phyloP scores from a whole-genome alignment of 2,113 vertebrate species.

The Indicator indicator region DNA sequence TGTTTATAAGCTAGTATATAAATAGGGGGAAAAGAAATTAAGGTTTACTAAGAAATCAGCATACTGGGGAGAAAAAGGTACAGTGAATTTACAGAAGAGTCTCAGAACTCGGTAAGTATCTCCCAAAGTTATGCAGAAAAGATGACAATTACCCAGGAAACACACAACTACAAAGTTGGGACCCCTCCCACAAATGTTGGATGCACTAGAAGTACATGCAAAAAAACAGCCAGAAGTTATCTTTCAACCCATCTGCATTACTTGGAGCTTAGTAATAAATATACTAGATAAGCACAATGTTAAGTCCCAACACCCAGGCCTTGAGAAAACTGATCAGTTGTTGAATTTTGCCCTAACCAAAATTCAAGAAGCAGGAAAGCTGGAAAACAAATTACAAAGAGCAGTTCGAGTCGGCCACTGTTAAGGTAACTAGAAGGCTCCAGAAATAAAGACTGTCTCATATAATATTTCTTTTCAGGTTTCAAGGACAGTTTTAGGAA shows the following conservation, averaged over 20 bases:
- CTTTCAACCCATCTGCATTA: neutral
- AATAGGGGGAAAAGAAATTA: neutral
- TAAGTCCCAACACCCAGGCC: neutral
- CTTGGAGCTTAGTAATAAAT: neutral
- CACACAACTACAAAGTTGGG: neutral
- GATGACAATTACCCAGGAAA: neutral
- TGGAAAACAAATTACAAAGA: neutral
- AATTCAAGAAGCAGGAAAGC: neutral
- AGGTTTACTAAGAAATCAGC: neutral
- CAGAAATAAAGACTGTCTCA: neutral
- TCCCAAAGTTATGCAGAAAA: neutral
- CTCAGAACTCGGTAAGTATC: neutral
- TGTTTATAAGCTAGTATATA: neutral
- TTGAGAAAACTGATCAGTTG: neutral
- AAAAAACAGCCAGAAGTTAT: neutral
- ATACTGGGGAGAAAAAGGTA: neutral
- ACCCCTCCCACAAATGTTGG: neutral
- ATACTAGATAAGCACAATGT: neutral
- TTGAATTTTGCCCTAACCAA: neutral
- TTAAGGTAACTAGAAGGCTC: neutral
- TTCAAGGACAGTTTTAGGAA: neutral
- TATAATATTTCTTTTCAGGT: neutral
- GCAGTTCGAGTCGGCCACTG: neutral
- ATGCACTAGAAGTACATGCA: accelerated
- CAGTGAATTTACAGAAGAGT: neutral